A percentile compares a stretch with the other conserved stretches of the same genome.
phyloP scores from a whole-genome alignment of 1,140 invertebrate species.

The Bombus confusus region DNA sequence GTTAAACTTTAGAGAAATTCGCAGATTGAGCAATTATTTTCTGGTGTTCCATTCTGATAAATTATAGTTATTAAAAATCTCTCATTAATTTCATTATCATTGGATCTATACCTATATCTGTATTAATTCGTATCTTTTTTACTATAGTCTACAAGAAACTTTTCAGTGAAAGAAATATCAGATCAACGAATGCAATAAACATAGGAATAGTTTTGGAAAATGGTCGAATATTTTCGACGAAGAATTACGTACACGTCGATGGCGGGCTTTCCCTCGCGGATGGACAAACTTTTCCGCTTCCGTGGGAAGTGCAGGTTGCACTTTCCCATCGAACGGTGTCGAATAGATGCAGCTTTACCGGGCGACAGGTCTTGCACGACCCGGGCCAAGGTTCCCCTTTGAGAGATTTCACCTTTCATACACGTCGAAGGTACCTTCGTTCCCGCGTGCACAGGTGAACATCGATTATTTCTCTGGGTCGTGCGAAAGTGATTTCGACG shows the following conservation, averaged over 20 bases:
- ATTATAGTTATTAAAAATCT: too few relatives aligned
- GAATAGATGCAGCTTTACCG: constrained; percentile 41
- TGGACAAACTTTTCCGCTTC: constrained; percentile 59
- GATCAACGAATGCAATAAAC: too few relatives aligned
- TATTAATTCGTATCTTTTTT: too few relatives aligned
- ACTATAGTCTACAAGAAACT: too few relatives aligned
- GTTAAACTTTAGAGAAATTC: too few relatives aligned
- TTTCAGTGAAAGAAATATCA: too few relatives aligned
- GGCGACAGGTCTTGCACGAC: constrained; percentile 69
- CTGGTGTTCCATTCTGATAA: too few relatives aligned
- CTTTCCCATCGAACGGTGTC: constrained; percentile 50
- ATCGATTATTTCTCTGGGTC: constrained; percentile 69
- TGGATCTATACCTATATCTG: too few relatives aligned
- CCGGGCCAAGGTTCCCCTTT: constrained; percentile 63
- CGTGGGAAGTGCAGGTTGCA: constrained; percentile 75
- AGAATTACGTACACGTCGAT: background rate
- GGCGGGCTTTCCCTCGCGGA: constrained; percentile 6
- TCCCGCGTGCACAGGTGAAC: constrained; percentile 72
- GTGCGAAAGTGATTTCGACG: constrained; percentile 76
- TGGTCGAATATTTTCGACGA: too few relatives aligned
- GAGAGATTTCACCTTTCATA: constrained; percentile 71
- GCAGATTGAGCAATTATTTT: too few relatives aligned
- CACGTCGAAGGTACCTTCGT: constrained; percentile 47
- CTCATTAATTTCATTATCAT: too few relatives aligned
- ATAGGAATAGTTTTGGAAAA: too few relatives aligned